Base-by-base conservation (phyloP, 35 echinoderm and acorn worm genomes). In the Heliocidaris erythrogramma region DNA sequence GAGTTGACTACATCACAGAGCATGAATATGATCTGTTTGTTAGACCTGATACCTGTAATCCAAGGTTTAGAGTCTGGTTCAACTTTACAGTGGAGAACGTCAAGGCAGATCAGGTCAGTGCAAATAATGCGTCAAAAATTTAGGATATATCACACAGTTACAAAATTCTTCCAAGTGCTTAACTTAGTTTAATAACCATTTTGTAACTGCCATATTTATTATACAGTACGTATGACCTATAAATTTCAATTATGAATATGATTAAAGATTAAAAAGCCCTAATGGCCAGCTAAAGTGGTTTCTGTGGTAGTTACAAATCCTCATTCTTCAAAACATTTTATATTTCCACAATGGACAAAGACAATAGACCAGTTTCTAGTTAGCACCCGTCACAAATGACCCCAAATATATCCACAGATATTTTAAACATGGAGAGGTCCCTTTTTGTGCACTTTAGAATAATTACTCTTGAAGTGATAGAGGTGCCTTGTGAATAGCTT, bases 1-100 rank as follows among this genome's bases (percentile, higher is more conserved):
- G 98, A 48, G 98, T 97, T 42, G 98, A 99, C 90, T 99, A 96
- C 94, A 97, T 99, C 95, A 97, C 98, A 31, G 98, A 99, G 56
- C 97, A 97, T 94, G 98, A 99, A 85, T 99, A 99, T 49, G 98
- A 99, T 89, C 96, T 99, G 84, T 99, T 99, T 94, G 97, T 99
- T 48, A 88, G 98, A 89, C 98, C 98, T 0, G 98, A 99, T 91
- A 99, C 98, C 49, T 99, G 98, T 93, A 99, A 99, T 93, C 97
- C 97, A 27, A 85, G 98, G 8, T 99, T 99, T 90, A 95, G 98
- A 59, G 98, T 99, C 69, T 99, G 98, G 98, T 99, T 99, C 86
- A 97, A 97, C 95, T 99, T 99, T 92, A 99, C 98, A 48, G 96
- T 99, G 30, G 98, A 99, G 93, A 99, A 99, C 60, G 96, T 97